Percentiles rank a stretch among this genome's conserved stretches.
phyloP scores from a whole-genome alignment of 2,888 invertebrate species.

The Noctua comes region DNA sequence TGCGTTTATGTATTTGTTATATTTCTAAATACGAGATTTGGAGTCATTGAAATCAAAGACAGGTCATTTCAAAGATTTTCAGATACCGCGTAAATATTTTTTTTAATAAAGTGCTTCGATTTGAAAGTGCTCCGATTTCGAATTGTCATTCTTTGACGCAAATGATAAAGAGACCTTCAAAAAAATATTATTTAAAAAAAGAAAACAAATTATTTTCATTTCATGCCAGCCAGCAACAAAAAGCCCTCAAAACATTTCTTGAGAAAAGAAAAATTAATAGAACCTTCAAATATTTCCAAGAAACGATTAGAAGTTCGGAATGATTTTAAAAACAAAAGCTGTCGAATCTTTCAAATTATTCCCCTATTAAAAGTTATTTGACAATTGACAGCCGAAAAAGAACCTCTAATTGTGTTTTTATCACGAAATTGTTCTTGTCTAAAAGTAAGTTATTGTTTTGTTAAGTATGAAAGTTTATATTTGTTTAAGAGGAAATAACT shows the following conservation, averaged over 20 bases:
- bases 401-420: not conserved
- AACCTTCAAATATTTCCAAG: not conserved
- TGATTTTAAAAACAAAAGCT: not conserved
- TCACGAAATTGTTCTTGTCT: not conserved
- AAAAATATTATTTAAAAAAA: not conserved
- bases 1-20: not conserved
- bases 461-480: not conserved
- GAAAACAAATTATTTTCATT: conserved; percentile 1
- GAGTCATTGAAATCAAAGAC: not conserved
- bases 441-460: not conserved
- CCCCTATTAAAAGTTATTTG: conserved; percentile 11
- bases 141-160: no score
- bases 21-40: not conserved
- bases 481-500: not conserved
- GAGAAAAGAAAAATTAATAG: not conserved
- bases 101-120: not conserved
- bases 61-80: not conserved
- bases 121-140: not conserved
- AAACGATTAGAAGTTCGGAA: not conserved
- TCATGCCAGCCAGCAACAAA: not conserved
- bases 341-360: not conserved
- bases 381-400: not conserved
- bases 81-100: not conserved
- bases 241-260: not conserved
- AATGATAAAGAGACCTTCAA: not conserved